Conservation (phyloP, 2,797 vertebrate species). For the Enteromius mattozi region DNA sequence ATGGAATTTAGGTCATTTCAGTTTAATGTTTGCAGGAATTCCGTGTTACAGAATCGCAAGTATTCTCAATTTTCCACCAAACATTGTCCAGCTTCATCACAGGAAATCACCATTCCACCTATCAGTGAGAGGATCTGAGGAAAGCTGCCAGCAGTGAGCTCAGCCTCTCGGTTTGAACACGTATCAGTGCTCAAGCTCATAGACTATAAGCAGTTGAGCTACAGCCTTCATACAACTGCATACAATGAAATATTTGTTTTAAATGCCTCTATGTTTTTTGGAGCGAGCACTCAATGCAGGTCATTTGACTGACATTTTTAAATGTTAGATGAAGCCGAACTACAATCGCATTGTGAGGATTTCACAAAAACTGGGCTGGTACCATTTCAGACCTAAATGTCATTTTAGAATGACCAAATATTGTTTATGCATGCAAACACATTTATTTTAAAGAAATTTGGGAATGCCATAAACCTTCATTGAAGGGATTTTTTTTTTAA, state of each 20-base stretch:
- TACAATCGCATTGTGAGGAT: neutral
- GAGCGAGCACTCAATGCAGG: neutral
- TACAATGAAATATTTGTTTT: neutral
- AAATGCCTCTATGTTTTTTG: neutral
- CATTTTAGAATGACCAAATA: neutral
- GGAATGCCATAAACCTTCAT: neutral
- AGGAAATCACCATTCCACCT: slow-evolving; percentile 26
- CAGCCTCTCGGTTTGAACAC: slow-evolving; percentile 11
- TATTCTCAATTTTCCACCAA: slow-evolving; percentile 8
- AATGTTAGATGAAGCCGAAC: neutral
- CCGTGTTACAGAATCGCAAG: neutral
- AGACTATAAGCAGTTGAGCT: neutral
- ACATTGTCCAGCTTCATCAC: slow-evolving; percentile 41
- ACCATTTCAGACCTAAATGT: neutral
- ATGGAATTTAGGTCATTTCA: slow-evolving; percentile 36
- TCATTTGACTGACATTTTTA: neutral
- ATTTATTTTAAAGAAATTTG: too few species aligned
- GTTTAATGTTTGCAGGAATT: slow-evolving; percentile 33
- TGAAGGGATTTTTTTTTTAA: neutral
- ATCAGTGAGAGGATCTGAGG: slow-evolving; percentile 42
- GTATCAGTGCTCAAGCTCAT: slow-evolving; percentile 6
- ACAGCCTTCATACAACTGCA: neutral
- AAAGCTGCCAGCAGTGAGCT: slow-evolving; percentile 42
- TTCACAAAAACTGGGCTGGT: neutral
- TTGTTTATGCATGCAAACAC: neutral